Evolutionary conservation across 2,113 vertebrate species (phyloP).

Genomic region (Lampris megalopsis): DNA sequence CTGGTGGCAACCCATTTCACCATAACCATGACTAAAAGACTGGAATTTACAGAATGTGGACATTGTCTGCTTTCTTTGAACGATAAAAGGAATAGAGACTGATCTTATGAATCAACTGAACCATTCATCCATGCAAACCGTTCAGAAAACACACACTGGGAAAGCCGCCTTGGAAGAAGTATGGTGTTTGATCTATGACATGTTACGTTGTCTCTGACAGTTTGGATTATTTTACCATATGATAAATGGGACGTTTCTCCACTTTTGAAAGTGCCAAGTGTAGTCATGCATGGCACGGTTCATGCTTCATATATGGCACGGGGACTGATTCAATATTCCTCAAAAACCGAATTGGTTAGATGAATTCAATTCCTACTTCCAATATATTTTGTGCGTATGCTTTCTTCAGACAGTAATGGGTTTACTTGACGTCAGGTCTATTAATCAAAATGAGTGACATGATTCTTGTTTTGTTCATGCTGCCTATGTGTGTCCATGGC

Average conservation of each 20-base stretch:
- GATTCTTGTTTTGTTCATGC: too few relatives aligned
- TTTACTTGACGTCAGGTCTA: slow-evolving; percentile 22
- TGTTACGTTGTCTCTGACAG: slow-evolving; percentile 50
- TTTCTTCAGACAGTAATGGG: slow-evolving; percentile 37
- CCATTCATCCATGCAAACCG: slow-evolving; percentile 42
- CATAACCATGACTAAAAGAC: background rate
- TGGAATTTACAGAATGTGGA: background rate
- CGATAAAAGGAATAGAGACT: background rate
- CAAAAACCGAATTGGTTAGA: slow-evolving; percentile 28
- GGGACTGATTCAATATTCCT: slow-evolving; percentile 50
- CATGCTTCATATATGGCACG: slow-evolving; percentile 7
- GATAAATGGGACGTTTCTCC: slow-evolving; percentile 62
- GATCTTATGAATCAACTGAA: slow-evolving; percentile 12
- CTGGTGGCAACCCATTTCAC: background rate
- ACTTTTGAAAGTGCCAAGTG: slow-evolving; percentile 49
- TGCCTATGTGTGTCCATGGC: too few relatives aligned
- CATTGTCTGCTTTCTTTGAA: background rate
- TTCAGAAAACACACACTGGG: slow-evolving; percentile 18
- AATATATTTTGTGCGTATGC: slow-evolving; percentile 26
- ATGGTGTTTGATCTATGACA: slow-evolving; percentile 59
- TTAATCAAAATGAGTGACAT: slow-evolving; percentile 36
- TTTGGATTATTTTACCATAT: slow-evolving; percentile 61
- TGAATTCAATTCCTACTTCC: slow-evolving; percentile 29
- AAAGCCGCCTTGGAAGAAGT: slow-evolving; percentile 8
- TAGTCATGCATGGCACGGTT: slow-evolving; percentile 38